Conservation (phyloP, 2,113 vertebrate species). For the Neolamprologus variostigma region DNA sequence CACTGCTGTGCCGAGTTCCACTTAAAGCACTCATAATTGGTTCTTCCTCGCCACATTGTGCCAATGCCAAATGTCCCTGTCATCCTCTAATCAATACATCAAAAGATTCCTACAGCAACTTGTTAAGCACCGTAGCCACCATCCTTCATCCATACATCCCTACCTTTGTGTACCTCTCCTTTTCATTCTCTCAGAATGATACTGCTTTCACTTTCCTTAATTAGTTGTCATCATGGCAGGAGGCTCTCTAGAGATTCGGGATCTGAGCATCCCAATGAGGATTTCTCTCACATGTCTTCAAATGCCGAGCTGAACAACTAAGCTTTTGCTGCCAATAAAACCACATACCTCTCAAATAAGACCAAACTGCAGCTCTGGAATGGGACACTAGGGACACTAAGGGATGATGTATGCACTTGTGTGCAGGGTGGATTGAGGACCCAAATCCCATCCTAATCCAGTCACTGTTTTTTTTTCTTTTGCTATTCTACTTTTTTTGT, state of each 20-base stretch:
- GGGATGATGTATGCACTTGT: background rate
- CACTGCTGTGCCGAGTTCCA: background rate
- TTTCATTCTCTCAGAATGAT: constrained; percentile 9
- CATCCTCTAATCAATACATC: constrained; percentile 56
- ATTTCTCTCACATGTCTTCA: constrained; percentile 56
- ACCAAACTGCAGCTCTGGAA: background rate
- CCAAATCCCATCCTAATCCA: constrained; percentile 52
- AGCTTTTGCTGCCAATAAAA: constrained; percentile 26
- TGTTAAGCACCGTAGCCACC: constrained; percentile 14
- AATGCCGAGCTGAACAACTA: constrained; percentile 44
- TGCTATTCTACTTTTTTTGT: background rate
- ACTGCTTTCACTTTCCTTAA: constrained; percentile 25
- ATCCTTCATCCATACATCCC: constrained; percentile 21
- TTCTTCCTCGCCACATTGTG: constrained; percentile 14
- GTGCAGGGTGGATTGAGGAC: constrained; percentile 10
- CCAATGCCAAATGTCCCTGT: constrained; percentile 12
- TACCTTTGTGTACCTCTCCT: background rate
- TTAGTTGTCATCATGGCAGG: constrained; percentile 24
- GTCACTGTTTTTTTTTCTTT: background rate
- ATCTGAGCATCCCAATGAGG: constrained; percentile 44
- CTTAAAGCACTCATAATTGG: constrained; percentile 51
- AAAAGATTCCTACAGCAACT: constrained; percentile 52
- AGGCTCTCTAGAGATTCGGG: constrained; percentile 28
- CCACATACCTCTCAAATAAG: constrained; percentile 33
- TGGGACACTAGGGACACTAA: background rate